phyloP scores from a whole-genome alignment of 2,888 invertebrate genomes.

The Lamellibrachia satsuma region DNA sequence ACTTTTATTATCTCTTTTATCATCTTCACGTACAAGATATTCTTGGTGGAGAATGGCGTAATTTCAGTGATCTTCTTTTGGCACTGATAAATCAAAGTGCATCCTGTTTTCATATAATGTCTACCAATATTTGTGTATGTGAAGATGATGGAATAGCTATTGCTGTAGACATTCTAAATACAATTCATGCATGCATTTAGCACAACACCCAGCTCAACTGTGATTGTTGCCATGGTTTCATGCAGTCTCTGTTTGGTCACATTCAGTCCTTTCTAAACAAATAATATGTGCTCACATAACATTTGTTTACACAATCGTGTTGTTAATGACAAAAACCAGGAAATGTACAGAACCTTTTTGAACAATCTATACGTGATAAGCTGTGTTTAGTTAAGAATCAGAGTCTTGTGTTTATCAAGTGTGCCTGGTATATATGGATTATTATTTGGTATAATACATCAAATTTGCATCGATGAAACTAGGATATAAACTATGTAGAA shows the following conservation, averaged over 20 bases:
- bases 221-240: not conserved
- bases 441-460: too few relatives aligned
- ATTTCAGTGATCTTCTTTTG: not conserved
- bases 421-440: too few relatives aligned
- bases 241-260: not conserved
- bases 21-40: slow-evolving; percentile 13
- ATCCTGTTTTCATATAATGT: not conserved
- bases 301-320: not conserved
- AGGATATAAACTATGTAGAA: too few relatives aligned
- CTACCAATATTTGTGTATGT: not conserved
- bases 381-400: too few relatives aligned
- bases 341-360: too few relatives aligned
- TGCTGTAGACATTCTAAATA: not conserved
- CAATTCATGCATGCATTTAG: slow-evolving; percentile 8
- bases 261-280: not conserved
- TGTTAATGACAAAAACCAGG: too few relatives aligned
- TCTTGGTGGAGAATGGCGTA: not conserved
- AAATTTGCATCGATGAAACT: too few relatives aligned
- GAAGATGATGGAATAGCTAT: slow-evolving; percentile 4
- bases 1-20: not conserved
- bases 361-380: too few relatives aligned
- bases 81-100: not conserved
- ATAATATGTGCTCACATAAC: not conserved
- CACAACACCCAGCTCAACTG: not conserved
- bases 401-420: too few relatives aligned